Conservation (phyloP, 2,797 vertebrate genomes). For the Hybognathus amarus region DNA sequence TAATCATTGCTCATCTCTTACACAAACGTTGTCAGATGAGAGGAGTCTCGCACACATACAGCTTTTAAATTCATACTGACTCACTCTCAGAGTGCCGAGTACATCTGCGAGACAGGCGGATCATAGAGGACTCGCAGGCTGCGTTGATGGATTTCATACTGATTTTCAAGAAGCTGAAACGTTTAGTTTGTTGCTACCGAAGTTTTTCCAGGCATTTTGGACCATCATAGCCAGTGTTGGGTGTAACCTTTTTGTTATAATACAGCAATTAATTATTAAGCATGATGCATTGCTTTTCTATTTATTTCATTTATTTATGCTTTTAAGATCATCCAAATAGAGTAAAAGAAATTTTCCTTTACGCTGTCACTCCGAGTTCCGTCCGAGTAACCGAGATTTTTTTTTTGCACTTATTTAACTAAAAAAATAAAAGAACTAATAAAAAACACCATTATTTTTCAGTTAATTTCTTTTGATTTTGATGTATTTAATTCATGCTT, state of each 20-base stretch:
- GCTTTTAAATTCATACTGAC: conserved; percentile 43
- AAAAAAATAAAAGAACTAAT: no score
- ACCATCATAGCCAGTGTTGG: background rate
- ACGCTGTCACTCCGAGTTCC: no score
- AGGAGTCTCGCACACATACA: conserved; percentile 17
- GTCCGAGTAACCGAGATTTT: no score
- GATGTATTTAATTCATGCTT: background rate
- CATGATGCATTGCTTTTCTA: background rate
- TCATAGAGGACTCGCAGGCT: conserved; percentile 7
- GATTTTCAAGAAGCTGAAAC: background rate
- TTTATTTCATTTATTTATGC: background rate
- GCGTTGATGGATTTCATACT: conserved; percentile 16
- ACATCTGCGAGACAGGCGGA: background rate
- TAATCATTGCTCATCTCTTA: conserved; percentile 50
- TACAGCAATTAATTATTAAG: background rate
- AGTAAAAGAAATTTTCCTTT: background rate
- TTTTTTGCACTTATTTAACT: no score
- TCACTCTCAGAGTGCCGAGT: conserved; percentile 8
- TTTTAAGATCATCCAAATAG: background rate
- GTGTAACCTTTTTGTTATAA: background rate
- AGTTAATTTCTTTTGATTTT: background rate
- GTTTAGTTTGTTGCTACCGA: background rate
- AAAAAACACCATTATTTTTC: background rate
- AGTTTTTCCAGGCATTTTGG: background rate
- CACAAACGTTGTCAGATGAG: conserved; percentile 33